A percentile compares a stretch with the other conserved stretches of the same genome.
Evolutionary conservation across 2,888 invertebrate genomes (phyloP).

Genomic region (Sphaerophoria taeniata): DNA sequence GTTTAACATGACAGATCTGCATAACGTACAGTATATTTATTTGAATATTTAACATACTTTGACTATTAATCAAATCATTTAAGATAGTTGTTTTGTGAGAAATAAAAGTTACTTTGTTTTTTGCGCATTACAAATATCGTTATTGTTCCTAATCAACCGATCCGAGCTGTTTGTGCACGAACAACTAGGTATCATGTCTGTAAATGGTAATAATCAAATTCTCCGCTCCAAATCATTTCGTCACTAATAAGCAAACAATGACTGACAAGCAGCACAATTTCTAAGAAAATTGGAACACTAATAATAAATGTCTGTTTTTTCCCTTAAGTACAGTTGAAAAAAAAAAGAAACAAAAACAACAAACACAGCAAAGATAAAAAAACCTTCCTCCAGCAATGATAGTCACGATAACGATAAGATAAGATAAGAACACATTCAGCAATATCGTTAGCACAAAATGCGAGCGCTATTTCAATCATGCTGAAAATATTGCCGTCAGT

Average conservation of each 20-base stretch:
- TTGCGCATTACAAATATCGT: too few species aligned
- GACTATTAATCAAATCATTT: constrained; percentile 13
- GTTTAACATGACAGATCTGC: constrained; percentile 5
- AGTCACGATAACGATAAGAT: constrained; percentile 68
- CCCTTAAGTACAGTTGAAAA: constrained; percentile 8
- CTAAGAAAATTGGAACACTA: constrained; percentile 39
- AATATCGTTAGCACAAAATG: constrained; percentile 16
- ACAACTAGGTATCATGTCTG: background rate
- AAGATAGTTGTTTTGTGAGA: background rate
- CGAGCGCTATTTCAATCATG: constrained; percentile 47
- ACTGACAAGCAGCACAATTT: constrained; percentile 39
- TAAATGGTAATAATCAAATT: constrained; percentile 4
- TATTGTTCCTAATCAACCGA: background rate
- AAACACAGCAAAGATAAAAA: constrained; percentile 18
- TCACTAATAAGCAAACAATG: constrained; percentile 4
- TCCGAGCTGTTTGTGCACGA: background rate
- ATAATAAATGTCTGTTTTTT: constrained; percentile 6
- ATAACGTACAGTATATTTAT: background rate
- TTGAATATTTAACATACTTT: background rate
- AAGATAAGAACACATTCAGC: constrained; percentile 62
- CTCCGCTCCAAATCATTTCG: background rate
- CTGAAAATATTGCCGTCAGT: constrained; percentile 57
- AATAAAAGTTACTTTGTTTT: too few species aligned
- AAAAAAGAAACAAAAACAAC: background rate
- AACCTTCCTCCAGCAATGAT: constrained; percentile 52